Base-by-base conservation (phyloP, 2,888 invertebrate species). In the Rhagophthalmus giganteus region DNA sequence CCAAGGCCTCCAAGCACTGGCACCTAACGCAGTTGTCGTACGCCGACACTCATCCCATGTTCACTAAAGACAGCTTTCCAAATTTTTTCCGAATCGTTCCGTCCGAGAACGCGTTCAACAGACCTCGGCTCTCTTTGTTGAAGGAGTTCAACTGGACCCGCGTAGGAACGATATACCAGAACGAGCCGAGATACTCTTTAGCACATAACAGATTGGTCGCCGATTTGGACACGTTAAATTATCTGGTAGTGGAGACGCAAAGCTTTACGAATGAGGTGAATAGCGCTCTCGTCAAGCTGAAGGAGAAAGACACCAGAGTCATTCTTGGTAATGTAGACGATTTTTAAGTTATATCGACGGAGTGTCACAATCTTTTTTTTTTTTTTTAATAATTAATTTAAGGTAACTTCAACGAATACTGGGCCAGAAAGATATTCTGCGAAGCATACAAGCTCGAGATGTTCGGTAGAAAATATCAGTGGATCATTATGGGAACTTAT, bases 31-130 rank as follows among this genome's bases (percentile, higher is more conserved):
- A 94, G 88, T 78, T 97, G 5, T 95, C 96, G 8, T 97, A 96
- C 75, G 96, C 95, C 2, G 97, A 98, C 74, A 97, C 95, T 2
- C 95, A 97, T 76, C 97, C 97, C 1, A 94, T 95, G 90, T 94
- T 96, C 76, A 92, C 92, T 3, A 88, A 86, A 68, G 87, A 90
- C 67, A 90, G 90, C 61, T 97, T 94, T 74, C 95, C 95, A 5
- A 94, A 96, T 75, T 95, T 97, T 80, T 97, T 94, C 78, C 86
- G 97, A 37, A 92, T 96, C 55, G 96, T 96, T 11, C 97, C 97
- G 0, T 94, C 94, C 41, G 96, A 97, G 74, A 94, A 92, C 70
- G 95, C 95, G 37, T 95, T 95, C 78, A 97, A 97, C 76, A 84
- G 89, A 11, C 96, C 97, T 0, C 81, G 96, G 15, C 82, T 97